Evolutionary conservation across 2,113 vertebrate genomes (phyloP).

Genomic region (Mus spicilegus): DNA sequence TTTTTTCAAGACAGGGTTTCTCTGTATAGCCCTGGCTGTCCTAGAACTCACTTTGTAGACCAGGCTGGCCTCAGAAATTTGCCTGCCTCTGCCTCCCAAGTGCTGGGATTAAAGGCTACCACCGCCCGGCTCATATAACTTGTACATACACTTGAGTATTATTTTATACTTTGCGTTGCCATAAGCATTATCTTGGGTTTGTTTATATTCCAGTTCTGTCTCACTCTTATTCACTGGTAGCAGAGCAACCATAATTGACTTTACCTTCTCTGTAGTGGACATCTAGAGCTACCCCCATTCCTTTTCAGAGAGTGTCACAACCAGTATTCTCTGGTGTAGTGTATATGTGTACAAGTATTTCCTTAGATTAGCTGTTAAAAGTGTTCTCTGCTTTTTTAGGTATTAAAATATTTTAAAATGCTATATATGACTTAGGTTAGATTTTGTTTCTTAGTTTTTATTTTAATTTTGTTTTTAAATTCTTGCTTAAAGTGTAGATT

Average conservation of each 20-base stretch:
- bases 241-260: background rate
- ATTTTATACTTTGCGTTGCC: background rate
- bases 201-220: background rate
- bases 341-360: background rate
- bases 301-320: background rate
- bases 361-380: background rate
- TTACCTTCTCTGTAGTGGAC: background rate
- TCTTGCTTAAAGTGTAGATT: slow-evolving; percentile 20
- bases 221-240: slow-evolving; percentile 24
- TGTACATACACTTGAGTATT: background rate
- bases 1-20: too few relatives aligned
- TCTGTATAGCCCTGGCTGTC: too few relatives aligned
- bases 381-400: background rate
- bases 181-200: slow-evolving; percentile 33
- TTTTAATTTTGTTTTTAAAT: background rate
- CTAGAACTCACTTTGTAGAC: too few relatives aligned
- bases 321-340: background rate
- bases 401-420: slow-evolving; percentile 21
- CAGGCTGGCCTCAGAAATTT: too few relatives aligned
- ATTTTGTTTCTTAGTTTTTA: slow-evolving; percentile 44
- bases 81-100: too few relatives aligned
- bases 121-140: too few relatives aligned
- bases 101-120: too few relatives aligned
- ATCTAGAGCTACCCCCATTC: background rate
- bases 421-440: background rate